Percentiles rank a stretch among this genome's conserved stretches.
Conservation (phyloP, 2,113 vertebrate species). For the Candoia aspera region DNA sequence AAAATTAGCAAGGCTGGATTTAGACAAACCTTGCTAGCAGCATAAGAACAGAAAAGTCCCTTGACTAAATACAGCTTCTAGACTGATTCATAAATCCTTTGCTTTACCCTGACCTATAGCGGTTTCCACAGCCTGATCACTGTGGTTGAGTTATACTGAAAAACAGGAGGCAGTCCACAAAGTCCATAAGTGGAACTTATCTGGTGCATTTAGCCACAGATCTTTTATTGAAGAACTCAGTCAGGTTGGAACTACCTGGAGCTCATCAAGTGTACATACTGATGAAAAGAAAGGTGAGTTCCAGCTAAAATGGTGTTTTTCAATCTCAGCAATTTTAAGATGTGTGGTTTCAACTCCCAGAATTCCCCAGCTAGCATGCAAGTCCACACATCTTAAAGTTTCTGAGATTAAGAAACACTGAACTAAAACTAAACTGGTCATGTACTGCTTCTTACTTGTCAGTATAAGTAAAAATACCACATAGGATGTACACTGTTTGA, state of each 20-base stretch:
- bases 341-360: background rate
- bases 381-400: background rate
- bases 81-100: background rate
- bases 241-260: too few species aligned
- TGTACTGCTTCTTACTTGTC: background rate
- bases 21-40: background rate
- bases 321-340: background rate
- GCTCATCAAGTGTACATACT: background rate
- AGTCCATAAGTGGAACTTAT: background rate
- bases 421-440: background rate
- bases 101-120: background rate
- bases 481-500: background rate
- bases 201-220: background rate
- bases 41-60: background rate
- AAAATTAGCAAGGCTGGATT: background rate
- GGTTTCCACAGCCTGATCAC: background rate
- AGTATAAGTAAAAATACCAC: background rate
- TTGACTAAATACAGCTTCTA: background rate
- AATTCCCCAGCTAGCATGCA: background rate
- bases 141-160: background rate
- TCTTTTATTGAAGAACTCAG: background rate
- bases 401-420: background rate
- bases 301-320: background rate
- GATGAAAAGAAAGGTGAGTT: background rate
- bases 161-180: background rate